These are phyloP conservation scores for Dryomyza anilis DNA, from an alignment of 2,888 invertebrate genomes.

Conservation along the genomic window DNA sequence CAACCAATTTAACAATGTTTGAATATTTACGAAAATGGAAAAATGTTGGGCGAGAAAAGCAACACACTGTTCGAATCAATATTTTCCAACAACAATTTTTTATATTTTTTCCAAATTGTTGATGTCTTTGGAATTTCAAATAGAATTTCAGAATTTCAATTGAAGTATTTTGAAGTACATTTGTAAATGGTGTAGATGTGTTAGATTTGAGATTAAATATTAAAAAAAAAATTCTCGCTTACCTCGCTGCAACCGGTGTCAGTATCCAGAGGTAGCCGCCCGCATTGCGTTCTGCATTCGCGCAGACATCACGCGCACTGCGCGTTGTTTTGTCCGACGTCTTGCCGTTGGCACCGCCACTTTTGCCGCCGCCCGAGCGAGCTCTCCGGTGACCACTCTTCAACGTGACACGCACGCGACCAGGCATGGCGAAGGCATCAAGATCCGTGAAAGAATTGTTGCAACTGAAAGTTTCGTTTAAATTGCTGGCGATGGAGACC, in stretches of 20 bases:
- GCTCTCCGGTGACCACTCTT: slow-evolving; percentile 2
- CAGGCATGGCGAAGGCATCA: slow-evolving; percentile 29
- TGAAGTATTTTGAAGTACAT: neutral
- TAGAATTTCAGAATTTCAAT: too few species aligned
- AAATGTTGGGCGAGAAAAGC: neutral
- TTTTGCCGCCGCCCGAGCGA: slow-evolving; percentile 4
- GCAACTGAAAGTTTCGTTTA: slow-evolving; percentile 40
- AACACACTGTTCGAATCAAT: too few species aligned
- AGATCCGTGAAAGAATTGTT: slow-evolving; percentile 43
- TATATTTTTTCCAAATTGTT: neutral
- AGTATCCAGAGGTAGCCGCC: slow-evolving; percentile 59
- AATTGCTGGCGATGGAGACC: slow-evolving; percentile 43
- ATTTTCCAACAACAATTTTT: too few species aligned
- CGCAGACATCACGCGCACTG: slow-evolving; percentile 16
- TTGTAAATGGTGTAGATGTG: neutral
- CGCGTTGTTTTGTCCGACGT: slow-evolving; percentile 26
- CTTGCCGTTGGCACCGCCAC: neutral
- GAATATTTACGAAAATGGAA: too few species aligned
- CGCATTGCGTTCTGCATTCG: slow-evolving; percentile 36
- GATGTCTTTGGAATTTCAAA: too few species aligned
- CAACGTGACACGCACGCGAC: slow-evolving; percentile 11
- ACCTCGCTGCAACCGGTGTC: slow-evolving; percentile 62
- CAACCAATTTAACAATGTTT: too few species aligned
- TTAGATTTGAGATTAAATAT: too few species aligned
- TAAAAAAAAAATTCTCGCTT: slow-evolving; percentile 34